These are phyloP conservation scores for Patella depressa DNA, from an alignment of 2,888 invertebrate species.

Conservation along the genomic window DNA sequence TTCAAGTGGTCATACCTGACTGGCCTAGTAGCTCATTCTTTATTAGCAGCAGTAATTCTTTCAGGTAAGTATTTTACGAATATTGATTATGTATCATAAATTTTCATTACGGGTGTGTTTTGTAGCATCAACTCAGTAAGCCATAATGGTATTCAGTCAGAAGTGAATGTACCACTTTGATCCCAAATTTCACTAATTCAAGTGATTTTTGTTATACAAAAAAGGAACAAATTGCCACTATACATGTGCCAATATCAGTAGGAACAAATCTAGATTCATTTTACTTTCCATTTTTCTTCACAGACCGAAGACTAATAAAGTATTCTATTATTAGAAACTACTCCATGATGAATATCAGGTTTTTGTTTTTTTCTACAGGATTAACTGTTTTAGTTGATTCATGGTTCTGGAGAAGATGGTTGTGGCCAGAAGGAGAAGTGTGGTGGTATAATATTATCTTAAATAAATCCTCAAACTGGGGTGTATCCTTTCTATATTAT, in stretches of 20 bases:
- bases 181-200: no score
- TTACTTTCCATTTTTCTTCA: background rate
- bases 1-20: background rate
- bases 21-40: slow-evolving; percentile 44
- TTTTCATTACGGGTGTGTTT: no score
- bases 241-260: background rate
- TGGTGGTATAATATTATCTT: slow-evolving; percentile 94
- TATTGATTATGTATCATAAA: no score
- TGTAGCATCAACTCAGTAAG: no score
- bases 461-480: slow-evolving; percentile 96
- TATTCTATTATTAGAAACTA: background rate
- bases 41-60: slow-evolving; percentile 66
- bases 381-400: slow-evolving; percentile 89
- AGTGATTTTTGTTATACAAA: no score
- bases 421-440: slow-evolving; percentile 99
- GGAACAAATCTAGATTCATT: background rate
- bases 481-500: slow-evolving; percentile 84
- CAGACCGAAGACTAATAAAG: background rate
- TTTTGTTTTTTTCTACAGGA: slow-evolving; percentile 75
- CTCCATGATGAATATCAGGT: background rate
- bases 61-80: slow-evolving; percentile 75
- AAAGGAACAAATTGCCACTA: no score
- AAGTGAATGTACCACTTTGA: no score
- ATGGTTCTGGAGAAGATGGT: slow-evolving; percentile 86
- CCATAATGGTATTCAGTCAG: no score